A percentile compares a stretch with the other conserved stretches of the same genome.
phyloP scores from a whole-genome alignment of 2,888 invertebrate species.

The Arctia plantaginis region DNA sequence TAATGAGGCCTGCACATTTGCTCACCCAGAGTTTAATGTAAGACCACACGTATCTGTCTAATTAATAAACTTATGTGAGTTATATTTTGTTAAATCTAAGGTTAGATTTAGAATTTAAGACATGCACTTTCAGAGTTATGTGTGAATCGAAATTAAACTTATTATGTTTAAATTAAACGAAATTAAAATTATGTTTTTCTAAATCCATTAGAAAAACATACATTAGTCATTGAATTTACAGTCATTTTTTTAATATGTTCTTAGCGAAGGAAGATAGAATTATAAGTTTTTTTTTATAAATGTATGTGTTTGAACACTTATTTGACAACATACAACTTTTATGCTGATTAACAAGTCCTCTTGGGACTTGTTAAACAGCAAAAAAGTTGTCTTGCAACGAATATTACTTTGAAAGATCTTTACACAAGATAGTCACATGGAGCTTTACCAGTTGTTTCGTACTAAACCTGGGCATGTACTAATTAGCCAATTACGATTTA shows the following conservation, averaged over 20 bases:
- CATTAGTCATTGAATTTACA: no score
- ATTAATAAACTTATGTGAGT: slow-evolving; percentile 40
- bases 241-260: no score
- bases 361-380: no score
- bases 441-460: not conserved
- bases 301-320: no score
- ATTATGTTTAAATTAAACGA: not conserved
- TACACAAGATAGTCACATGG: not conserved
- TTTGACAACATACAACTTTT: no score
- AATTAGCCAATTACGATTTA: slow-evolving; percentile 30
- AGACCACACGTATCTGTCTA: slow-evolving; percentile 42
- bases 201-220: no score
- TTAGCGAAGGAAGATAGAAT: no score
- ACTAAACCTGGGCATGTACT: not conserved
- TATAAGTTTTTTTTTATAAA: no score
- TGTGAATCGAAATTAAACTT: slow-evolving; percentile 12
- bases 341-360: no score
- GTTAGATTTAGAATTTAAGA: slow-evolving; percentile 10
- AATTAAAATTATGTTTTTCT: not conserved
- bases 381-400: no score
- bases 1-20: slow-evolving; percentile 48
- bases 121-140: slow-evolving; percentile 5
- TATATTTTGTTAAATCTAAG: slow-evolving; percentile 4
- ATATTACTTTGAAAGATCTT: not conserved
- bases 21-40: slow-evolving; percentile 46